Percentiles rank a stretch among this genome's conserved stretches.
Evolutionary conservation across 2,797 vertebrate genomes (phyloP).

Genomic region (Cebuella pygmaea): DNA sequence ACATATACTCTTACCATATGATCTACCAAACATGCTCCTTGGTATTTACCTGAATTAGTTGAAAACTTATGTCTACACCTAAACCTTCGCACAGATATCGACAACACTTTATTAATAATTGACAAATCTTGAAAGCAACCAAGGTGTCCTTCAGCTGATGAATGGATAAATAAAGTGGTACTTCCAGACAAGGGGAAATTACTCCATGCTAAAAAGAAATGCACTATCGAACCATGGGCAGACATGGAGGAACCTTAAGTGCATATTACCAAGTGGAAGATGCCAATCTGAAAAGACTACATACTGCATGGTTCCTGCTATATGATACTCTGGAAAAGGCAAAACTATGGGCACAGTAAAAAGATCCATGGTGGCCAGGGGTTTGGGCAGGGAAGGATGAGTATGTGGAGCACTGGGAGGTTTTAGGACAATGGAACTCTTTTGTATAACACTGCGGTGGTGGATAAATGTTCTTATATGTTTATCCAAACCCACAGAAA

Average conservation of each 20-base stretch:
- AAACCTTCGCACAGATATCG: background rate
- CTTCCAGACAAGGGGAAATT: background rate
- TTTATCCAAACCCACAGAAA: background rate
- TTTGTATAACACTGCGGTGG: too few relatives aligned
- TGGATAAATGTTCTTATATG: too few relatives aligned
- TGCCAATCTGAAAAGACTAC: background rate
- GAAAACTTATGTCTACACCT: background rate
- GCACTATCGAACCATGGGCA: background rate
- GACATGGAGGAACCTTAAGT: background rate
- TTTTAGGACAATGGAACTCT: too few relatives aligned
- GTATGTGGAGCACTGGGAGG: background rate
- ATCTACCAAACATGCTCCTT: background rate
- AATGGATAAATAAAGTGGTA: background rate
- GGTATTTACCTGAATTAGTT: background rate
- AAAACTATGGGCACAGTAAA: background rate
- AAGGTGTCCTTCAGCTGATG: background rate
- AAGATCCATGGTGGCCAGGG: background rate
- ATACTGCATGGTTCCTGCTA: background rate
- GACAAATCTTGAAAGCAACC: background rate
- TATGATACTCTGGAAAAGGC: background rate
- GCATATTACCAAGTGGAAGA: background rate
- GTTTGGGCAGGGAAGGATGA: background rate
- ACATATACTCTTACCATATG: accelerated
- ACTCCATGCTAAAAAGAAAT: background rate
- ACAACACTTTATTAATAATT: background rate